A percentile compares a stretch with the other conserved stretches of the same genome.
These are phyloP conservation scores for Pristionchus entomophagus DNA, from an alignment of 2,888 invertebrate genomes.

Conservation along the genomic window DNA sequence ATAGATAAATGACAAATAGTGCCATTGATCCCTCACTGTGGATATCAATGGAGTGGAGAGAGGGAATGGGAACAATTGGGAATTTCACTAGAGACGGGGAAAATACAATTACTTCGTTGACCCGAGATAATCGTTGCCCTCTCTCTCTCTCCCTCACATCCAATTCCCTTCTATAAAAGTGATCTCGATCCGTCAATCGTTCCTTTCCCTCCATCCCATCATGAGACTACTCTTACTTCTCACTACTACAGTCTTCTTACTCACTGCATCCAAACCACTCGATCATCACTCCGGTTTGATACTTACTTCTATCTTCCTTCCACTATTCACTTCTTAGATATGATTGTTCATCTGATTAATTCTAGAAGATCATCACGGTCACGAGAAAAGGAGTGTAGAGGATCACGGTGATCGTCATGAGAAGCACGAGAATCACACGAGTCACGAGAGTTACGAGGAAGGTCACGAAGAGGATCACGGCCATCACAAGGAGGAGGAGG, in stretches of 20 bases:
- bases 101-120: slow-evolving; percentile 48
- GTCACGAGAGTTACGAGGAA: background rate
- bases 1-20: slow-evolving; percentile 20
- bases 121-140: slow-evolving; percentile 41
- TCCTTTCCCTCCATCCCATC: slow-evolving; percentile 10
- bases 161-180: slow-evolving; percentile 21
- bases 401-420: background rate
- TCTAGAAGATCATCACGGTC: slow-evolving; percentile 13
- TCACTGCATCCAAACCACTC: slow-evolving; percentile 3
- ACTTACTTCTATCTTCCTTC: background rate
- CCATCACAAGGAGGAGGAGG: slow-evolving; percentile 8
- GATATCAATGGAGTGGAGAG: background rate
- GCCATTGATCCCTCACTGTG: background rate
- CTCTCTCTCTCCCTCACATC: background rate
- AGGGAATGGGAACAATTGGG: slow-evolving; percentile 3
- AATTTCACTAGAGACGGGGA: background rate
- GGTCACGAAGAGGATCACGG: background rate
- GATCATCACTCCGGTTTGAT: background rate
- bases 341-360: background rate
- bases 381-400: slow-evolving; percentile 10
- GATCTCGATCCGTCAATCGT: background rate
- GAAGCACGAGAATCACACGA: background rate
- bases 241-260: background rate
- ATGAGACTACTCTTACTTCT: slow-evolving; percentile 13
- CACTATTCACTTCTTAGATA: background rate